Evolutionary conservation across 1,140 invertebrate species (phyloP).

Genomic region (Zaprionus taronus): DNA sequence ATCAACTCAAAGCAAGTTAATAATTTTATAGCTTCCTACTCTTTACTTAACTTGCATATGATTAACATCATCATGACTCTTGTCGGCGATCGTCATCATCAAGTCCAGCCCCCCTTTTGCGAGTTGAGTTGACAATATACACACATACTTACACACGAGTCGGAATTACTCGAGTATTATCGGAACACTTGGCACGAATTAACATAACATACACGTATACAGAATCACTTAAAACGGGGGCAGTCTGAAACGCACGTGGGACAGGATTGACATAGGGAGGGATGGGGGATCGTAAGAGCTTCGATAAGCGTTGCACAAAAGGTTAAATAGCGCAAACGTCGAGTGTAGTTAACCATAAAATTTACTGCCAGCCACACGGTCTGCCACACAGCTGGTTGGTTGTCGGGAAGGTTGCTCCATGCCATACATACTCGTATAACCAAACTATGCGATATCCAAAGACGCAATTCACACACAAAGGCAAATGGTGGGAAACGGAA

Average conservation of each 20-base stretch:
- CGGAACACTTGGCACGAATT: constrained; percentile 55
- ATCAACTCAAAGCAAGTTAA: not conserved
- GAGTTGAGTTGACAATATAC: constrained; percentile 9
- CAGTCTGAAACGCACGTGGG: constrained; percentile 48
- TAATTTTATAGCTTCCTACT: not conserved
- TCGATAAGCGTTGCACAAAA: constrained; percentile 60
- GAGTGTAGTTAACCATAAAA: constrained; percentile 75
- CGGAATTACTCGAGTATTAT: constrained; percentile 34
- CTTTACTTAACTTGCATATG: not conserved
- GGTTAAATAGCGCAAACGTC: constrained; percentile 72
- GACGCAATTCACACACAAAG: constrained; percentile 65
- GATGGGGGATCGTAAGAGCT: constrained; percentile 35
- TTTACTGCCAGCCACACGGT: constrained; percentile 58
- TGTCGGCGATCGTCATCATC: constrained; percentile 10
- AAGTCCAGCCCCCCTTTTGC: constrained; percentile 3
- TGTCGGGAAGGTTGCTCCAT: constrained; percentile 23
- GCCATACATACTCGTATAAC: not conserved
- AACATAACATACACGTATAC: constrained; percentile 40
- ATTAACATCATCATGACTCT: constrained; percentile 2
- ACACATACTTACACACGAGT: constrained; percentile 12
- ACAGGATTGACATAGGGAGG: constrained; percentile 18
- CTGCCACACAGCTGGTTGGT: constrained; percentile 63
- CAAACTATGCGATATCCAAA: constrained; percentile 39
- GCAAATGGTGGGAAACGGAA: constrained; percentile 76
- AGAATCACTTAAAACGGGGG: constrained; percentile 39